Conservation (phyloP, 30 jellyfish, hydroid and myxozoan species). For the Thelohanellus kitauei region DNA sequence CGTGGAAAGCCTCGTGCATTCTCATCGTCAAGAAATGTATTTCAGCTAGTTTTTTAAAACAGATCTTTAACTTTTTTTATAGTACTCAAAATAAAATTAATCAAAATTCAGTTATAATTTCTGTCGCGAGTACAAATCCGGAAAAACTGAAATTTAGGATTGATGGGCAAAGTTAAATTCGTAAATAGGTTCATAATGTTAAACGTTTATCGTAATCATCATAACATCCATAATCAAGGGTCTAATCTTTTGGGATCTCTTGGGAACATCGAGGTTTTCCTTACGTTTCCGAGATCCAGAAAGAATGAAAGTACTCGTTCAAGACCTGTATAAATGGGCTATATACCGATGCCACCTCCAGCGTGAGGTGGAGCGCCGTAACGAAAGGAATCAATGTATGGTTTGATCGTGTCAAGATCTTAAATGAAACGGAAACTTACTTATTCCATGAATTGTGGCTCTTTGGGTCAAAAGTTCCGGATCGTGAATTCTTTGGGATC, state of each 20-base stretch:
- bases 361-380: constrained; percentile 93
- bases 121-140: too few relatives aligned
- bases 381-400: constrained; percentile 85
- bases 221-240: too few relatives aligned
- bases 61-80: too few relatives aligned
- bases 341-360: constrained; percentile 98
- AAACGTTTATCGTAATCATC: too few relatives aligned
- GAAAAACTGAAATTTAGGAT: too few relatives aligned
- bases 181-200: too few relatives aligned
- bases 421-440: constrained; percentile 15
- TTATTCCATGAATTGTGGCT: constrained; percentile 51
- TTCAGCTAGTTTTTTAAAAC: too few relatives aligned
- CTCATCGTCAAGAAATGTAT: too few relatives aligned
- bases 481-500: constrained; percentile 97
- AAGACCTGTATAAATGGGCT: constrained; percentile 15
- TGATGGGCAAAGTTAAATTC: too few relatives aligned
- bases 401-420: constrained; percentile 56
- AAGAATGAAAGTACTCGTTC: constrained; percentile 77
- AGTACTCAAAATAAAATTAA: too few relatives aligned
- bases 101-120: too few relatives aligned
- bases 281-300: constrained; percentile 59
- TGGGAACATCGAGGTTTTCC: constrained; percentile 95
- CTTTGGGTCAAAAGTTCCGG: constrained; percentile 57
- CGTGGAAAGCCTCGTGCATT: too few relatives aligned
- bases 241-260: constrained; percentile 89